These are phyloP conservation scores for Rhyacichthys aspro DNA, from an alignment of 2,797 vertebrate species.

Conservation along the genomic window DNA sequence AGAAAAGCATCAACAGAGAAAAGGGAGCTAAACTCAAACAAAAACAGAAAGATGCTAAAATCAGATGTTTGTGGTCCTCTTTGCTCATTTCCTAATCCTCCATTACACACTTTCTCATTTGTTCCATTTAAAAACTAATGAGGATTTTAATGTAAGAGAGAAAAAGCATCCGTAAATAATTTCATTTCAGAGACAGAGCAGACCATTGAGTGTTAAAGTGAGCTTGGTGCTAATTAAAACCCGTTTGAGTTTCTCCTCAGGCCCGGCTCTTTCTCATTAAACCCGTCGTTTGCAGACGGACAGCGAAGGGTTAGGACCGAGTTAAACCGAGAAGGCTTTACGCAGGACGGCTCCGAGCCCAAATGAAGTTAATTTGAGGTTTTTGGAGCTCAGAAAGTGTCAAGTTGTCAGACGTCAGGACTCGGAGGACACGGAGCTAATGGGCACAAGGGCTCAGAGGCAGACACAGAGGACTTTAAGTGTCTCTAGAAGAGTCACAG, in stretches of 20 bases:
- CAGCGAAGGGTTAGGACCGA: slow-evolving; percentile 48
- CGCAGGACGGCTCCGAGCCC: slow-evolving; percentile 51
- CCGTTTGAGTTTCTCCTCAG: slow-evolving; percentile 17
- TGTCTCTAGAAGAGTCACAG: neutral
- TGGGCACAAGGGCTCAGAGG: slow-evolving; percentile 44
- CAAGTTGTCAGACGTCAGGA: slow-evolving; percentile 43
- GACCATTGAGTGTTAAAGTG: slow-evolving; percentile 54
- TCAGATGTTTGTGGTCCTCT: neutral
- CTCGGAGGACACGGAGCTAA: slow-evolving; percentile 51
- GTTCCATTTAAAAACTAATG: slow-evolving; percentile 36
- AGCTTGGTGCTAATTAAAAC: slow-evolving; percentile 71
- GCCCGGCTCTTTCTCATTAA: slow-evolving; percentile 66
- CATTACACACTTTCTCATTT: slow-evolving; percentile 46
- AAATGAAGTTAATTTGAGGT: slow-evolving; percentile 73
- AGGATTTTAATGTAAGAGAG: slow-evolving; percentile 33
- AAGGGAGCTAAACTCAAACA: neutral
- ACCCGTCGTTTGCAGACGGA: slow-evolving; percentile 17
- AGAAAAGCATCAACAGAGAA: too few relatives aligned
- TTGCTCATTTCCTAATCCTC: slow-evolving; percentile 3
- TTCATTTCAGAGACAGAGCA: slow-evolving; percentile 36
- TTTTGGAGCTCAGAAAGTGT: slow-evolving; percentile 42
- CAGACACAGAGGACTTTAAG: slow-evolving; percentile 9
- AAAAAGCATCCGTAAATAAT: slow-evolving; percentile 59
- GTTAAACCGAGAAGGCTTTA: slow-evolving; percentile 44
- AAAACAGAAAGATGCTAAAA: neutral